Conservation (phyloP, 2,113 vertebrate species). For the Spheniscus mendiculus region DNA sequence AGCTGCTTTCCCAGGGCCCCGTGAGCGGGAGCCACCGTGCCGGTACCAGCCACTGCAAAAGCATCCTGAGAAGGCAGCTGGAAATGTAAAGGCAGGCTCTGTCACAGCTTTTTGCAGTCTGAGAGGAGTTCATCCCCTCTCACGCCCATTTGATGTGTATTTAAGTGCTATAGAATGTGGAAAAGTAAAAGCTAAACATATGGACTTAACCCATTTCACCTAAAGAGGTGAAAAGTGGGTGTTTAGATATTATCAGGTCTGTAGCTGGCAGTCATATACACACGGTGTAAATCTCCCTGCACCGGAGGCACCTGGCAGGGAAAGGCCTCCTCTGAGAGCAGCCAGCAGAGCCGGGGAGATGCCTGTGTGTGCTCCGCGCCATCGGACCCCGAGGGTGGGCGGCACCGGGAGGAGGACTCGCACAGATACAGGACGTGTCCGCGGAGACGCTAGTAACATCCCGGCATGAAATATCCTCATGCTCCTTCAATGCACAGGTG, state of each 20-base stretch:
- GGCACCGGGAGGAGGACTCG: accelerated
- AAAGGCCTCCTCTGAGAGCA: not conserved
- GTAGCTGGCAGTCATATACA: not conserved
- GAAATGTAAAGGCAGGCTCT: not conserved
- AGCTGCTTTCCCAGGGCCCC: not conserved
- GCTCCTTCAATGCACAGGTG: not conserved
- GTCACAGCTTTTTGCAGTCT: not conserved
- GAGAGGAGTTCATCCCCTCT: not conserved
- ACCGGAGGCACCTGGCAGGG: not conserved
- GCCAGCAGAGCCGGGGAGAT: not conserved
- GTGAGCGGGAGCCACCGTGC: accelerated
- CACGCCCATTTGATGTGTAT: not conserved
- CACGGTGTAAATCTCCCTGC: not conserved
- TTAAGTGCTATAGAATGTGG: not conserved
- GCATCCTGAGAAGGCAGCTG: not conserved
- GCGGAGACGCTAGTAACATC: not conserved
- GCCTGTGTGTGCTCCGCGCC: not conserved
- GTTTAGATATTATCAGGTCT: constrained; percentile 27
- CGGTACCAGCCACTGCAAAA: not conserved
- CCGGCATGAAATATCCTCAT: not conserved
- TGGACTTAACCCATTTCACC: not conserved
- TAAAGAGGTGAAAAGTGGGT: constrained; percentile 58
- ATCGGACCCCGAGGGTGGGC: accelerated
- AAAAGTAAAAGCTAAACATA: constrained; percentile 5
- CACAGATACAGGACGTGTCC: accelerated